Base-by-base conservation (phyloP, 2,888 invertebrate species). In the Myathropa florea region DNA sequence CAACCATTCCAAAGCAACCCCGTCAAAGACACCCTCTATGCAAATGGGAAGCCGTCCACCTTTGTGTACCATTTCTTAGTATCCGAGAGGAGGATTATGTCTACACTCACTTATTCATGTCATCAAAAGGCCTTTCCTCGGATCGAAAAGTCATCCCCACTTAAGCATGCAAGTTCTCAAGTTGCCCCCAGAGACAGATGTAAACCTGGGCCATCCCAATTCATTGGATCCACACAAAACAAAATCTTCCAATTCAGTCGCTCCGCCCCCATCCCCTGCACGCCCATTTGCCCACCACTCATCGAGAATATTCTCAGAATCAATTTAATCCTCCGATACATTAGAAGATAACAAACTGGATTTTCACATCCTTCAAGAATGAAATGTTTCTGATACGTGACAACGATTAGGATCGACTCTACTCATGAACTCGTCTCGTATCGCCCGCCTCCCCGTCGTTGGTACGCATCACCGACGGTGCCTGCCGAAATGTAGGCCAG, bases 321-420 rank as follows among this genome's bases (percentile, higher is more conserved):
- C 65, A 80, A 84, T 84, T 68, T 80, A 80, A 76, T 80, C 68
- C 71, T 68, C 71, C 10, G 71, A 72, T 72, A 72, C 76, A 76
- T 80, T 72, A 59, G 63, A 64, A 14, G 78, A 70, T 55, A 65
- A 79, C 21, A 24, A 75, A 65, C 70, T 76, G 71, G 75, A 70
- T 84, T 77, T 84, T 76, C 67, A 72, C 76, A 76, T 81, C 75
- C 80, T 84, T 84, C 67, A 36, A 33, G 59, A 80, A 76, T 76
- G 59, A 76, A 84, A 81, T 80, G 80, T 72, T 81, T 67, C 63
- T 57, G 12, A 55, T 84, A 84, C 84, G 84, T 84, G 81, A 80
- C 57, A 71, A 61, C 81, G 81, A 84, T 84, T 81, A 72, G 81
- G 67, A 81, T 77, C 76, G 63, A 77, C 72, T 84, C 84, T 72